phyloP scores from a whole-genome alignment of 1,140 invertebrate species.

The Uloborus diversus region DNA sequence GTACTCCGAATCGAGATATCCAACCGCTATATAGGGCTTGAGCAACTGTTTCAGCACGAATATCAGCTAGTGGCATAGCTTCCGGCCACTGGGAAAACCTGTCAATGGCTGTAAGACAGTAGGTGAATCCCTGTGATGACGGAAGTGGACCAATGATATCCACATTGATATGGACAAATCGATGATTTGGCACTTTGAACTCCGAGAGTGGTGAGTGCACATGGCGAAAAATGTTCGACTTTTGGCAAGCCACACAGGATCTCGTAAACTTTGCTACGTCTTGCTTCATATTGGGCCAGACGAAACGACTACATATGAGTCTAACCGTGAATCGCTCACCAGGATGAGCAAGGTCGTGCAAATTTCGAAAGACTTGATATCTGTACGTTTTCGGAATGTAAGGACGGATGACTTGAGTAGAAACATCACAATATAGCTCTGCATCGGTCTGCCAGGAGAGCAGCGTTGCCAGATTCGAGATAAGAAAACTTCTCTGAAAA shows the following conservation, averaged over 20 bases:
- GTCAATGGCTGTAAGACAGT: constrained; percentile 66
- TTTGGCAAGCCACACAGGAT: constrained; percentile 24
- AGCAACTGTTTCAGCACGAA: constrained; percentile 63
- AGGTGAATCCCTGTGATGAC: constrained; percentile 62
- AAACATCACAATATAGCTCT: not conserved
- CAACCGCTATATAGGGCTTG: constrained; percentile 61
- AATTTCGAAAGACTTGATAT: not conserved
- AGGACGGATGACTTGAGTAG: not conserved
- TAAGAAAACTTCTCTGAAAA: too few species aligned
- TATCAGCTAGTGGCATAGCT: constrained; percentile 64
- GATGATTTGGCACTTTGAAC: not conserved
- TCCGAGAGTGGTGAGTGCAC: constrained; percentile 17
- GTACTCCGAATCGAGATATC: constrained; percentile 62
- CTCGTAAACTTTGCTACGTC: not conserved
- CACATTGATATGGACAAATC: constrained; percentile 63
- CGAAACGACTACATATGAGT: not conserved
- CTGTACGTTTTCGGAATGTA: not conserved
- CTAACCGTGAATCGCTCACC: not conserved
- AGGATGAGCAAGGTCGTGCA: constrained; percentile 29
- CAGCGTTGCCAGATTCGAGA: too few species aligned
- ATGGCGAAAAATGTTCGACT: constrained; percentile 35
- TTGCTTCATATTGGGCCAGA: constrained; percentile 33
- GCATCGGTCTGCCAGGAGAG: too few species aligned
- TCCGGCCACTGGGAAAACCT: constrained; percentile 66
- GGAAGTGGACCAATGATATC: constrained; percentile 64